These are phyloP conservation scores for Oxycera nigricornis DNA, from an alignment of 2,888 invertebrate genomes.

Conservation along the genomic window DNA sequence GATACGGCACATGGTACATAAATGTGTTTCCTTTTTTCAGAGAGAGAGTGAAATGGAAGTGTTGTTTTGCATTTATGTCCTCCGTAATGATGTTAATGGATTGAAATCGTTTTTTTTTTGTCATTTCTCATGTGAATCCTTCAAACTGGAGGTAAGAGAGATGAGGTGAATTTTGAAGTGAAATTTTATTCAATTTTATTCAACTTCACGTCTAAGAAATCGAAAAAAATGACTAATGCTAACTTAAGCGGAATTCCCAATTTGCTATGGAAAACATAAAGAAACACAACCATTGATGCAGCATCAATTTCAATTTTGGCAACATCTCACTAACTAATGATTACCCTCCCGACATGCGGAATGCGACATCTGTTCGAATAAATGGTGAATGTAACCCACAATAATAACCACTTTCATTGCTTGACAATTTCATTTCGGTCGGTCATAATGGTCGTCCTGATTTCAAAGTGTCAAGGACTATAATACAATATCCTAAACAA, in stretches of 20 bases:
- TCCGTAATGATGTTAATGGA: conserved; percentile 25
- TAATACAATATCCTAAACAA: neutral
- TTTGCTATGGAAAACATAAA: no score
- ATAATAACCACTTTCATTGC: conserved; percentile 33
- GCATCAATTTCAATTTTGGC: no score
- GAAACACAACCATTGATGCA: no score
- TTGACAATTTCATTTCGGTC: conserved; percentile 33
- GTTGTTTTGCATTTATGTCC: conserved; percentile 36
- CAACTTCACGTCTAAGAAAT: no score
- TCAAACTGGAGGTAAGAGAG: no score
- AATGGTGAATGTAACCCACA: conserved; percentile 23
- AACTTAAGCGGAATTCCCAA: no score
- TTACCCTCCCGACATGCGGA: conserved; percentile 3
- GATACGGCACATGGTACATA: neutral
- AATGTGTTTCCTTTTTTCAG: neutral
- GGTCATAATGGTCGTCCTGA: conserved; percentile 12
- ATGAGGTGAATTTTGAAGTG: no score
- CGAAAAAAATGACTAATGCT: no score
- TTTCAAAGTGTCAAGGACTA: conserved; percentile 12
- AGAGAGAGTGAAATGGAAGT: conserved; percentile 20
- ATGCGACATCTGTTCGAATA: conserved; percentile 33
- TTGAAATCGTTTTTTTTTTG: neutral
- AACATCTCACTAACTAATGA: conserved; percentile 1
- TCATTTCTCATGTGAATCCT: neutral
- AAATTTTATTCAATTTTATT: no score